phyloP scores from a whole-genome alignment of 2,888 invertebrate genomes.

The Coecobrya sp. region DNA sequence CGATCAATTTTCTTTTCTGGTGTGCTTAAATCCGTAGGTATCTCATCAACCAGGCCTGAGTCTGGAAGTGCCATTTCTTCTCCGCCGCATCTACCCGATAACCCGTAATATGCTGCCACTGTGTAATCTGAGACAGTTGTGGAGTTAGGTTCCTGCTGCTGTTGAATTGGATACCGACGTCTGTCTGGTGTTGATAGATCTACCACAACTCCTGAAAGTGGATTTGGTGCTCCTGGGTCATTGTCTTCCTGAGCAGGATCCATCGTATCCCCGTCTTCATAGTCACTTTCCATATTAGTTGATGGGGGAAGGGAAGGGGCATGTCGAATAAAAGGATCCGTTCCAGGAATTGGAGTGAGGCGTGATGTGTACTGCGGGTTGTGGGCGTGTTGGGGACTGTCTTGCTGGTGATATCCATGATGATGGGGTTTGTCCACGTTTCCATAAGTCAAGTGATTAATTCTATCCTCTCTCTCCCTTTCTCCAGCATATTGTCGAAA shows the following conservation, averaged over 20 bases:
- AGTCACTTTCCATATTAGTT: slow-evolving; percentile 65
- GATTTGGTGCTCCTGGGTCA: slow-evolving; percentile 37
- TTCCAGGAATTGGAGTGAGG: slow-evolving; percentile 52
- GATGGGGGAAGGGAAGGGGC: slow-evolving; percentile 35
- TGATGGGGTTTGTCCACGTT: slow-evolving; percentile 49
- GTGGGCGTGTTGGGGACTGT: slow-evolving; percentile 46
- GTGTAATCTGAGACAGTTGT: slow-evolving; percentile 67
- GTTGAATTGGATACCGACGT: neutral
- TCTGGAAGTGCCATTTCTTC: slow-evolving; percentile 60
- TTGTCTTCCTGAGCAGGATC: slow-evolving; percentile 64
- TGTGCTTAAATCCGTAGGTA: slow-evolving; percentile 72
- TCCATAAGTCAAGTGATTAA: slow-evolving; percentile 67
- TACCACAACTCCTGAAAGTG: slow-evolving; percentile 25
- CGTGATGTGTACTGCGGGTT: slow-evolving; percentile 7
- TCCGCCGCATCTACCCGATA: neutral
- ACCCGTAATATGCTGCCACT: slow-evolving; percentile 64
- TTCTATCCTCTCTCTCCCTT: slow-evolving; percentile 70
- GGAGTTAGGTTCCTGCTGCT: slow-evolving; percentile 67
- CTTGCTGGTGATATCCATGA: slow-evolving; percentile 43
- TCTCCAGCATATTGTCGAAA: slow-evolving; percentile 75
- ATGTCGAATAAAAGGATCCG: slow-evolving; percentile 63
- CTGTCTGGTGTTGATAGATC: slow-evolving; percentile 66
- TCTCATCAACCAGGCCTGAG: slow-evolving; percentile 65
- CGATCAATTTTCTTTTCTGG: slow-evolving; percentile 56
- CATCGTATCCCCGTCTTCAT: slow-evolving; percentile 74